Conservation (phyloP, 2,797 vertebrate genomes). For the Sebastes itinus region DNA sequence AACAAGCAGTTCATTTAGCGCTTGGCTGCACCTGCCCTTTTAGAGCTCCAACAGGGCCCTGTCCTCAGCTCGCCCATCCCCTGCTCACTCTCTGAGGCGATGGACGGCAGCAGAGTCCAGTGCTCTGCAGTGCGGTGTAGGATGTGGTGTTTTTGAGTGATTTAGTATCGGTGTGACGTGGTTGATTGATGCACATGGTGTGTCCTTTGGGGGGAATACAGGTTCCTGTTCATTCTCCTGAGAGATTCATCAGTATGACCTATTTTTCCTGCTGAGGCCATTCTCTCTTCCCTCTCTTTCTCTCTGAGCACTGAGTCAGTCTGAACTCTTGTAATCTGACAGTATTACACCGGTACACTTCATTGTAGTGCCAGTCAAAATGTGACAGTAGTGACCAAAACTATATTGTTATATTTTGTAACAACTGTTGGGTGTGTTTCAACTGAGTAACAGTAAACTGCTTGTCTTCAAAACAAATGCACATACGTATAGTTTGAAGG, state of each 20-base stretch:
- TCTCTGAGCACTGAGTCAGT: constrained; percentile 20
- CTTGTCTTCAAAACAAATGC: not conserved
- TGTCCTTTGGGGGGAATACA: constrained; percentile 13
- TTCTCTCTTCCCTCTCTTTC: not conserved
- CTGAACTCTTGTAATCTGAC: constrained; percentile 34
- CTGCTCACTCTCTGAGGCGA: constrained; percentile 43
- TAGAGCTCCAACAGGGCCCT: constrained; percentile 40
- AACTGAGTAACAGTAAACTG: not conserved
- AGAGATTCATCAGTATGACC: constrained; percentile 51
- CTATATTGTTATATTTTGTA: constrained; percentile 9
- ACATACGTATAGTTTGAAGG: not conserved
- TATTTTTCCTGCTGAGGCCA: constrained; percentile 46
- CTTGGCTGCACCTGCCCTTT: constrained; percentile 72
- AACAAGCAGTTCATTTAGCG: constrained; percentile 77
- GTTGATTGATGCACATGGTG: constrained; percentile 11
- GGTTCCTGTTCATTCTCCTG: constrained; percentile 15
- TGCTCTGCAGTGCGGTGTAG: constrained; percentile 1
- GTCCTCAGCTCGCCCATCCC: constrained; percentile 48
- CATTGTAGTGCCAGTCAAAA: constrained; percentile 20
- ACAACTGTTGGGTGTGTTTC: not conserved
- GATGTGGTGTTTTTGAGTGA: not conserved
- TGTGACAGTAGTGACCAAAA: constrained; percentile 5
- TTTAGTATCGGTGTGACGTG: not conserved
- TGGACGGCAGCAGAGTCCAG: constrained; percentile 21
- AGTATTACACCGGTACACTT: constrained; percentile 3